phyloP scores from a whole-genome alignment of 2,888 invertebrate species.

The Oscheius sp. region DNA sequence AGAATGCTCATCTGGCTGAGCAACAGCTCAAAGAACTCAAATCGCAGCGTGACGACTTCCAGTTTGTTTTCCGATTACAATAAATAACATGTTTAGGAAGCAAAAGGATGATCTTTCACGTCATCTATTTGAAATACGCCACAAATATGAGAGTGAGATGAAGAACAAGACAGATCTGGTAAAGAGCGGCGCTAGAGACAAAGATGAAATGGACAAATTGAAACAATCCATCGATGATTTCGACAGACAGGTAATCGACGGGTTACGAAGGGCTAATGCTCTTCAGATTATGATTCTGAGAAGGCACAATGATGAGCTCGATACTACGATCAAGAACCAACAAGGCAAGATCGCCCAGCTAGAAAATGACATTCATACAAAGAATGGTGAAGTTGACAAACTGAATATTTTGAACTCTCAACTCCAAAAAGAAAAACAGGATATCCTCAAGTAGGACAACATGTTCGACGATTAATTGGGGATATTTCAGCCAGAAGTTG shows the following conservation, averaged over 20 bases:
- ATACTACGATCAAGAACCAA: constrained; percentile 70
- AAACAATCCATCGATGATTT: constrained; percentile 64
- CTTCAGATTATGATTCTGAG: constrained; percentile 65
- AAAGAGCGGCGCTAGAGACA: constrained; percentile 55
- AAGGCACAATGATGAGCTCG: constrained; percentile 71
- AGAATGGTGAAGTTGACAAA: constrained; percentile 67
- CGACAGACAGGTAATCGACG: constrained; percentile 56
- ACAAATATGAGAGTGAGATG: constrained; percentile 63
- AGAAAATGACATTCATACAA: constrained; percentile 67
- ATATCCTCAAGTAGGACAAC: constrained; percentile 59
- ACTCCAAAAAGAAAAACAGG: constrained; percentile 70
- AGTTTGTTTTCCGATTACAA: constrained; percentile 54
- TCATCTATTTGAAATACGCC: constrained; percentile 65
- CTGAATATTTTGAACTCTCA: constrained; percentile 69
- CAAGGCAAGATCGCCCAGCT: constrained; percentile 69
- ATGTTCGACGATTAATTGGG: background rate
- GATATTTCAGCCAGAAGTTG: constrained; percentile 63
- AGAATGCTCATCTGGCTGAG: constrained; percentile 59
- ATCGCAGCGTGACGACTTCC: constrained; percentile 68
- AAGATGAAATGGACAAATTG: constrained; percentile 68
- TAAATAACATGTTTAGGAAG: constrained; percentile 62
- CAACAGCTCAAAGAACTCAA: constrained; percentile 70
- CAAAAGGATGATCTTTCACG: constrained; percentile 68
- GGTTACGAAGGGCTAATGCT: background rate
- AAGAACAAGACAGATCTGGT: constrained; percentile 54